phyloP scores from a whole-genome alignment of 64 coral and sea anemone genomes.

The Montipora capricornis region DNA sequence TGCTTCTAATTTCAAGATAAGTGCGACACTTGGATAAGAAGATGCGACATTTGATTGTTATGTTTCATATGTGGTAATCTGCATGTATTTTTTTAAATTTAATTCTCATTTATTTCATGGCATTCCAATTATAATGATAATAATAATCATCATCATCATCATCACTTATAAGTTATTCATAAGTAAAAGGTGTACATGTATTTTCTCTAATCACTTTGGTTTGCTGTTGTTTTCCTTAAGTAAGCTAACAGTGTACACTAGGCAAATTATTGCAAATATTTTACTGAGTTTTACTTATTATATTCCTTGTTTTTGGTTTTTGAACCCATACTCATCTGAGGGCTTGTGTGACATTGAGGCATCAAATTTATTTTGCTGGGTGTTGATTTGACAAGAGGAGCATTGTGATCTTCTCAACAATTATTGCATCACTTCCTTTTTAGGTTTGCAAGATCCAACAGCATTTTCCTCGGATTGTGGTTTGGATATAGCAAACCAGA shows the following conservation, averaged over 20 bases:
- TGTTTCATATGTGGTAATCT: not conserved
- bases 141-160: not conserved
- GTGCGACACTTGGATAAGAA: not conserved
- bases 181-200: not conserved
- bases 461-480: conserved; percentile 76
- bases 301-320: not conserved
- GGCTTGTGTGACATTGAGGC: not conserved
- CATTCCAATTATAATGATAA: not conserved
- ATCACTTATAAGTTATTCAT: not conserved
- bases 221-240: not conserved
- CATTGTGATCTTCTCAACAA: not conserved
- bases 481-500: conserved; percentile 69
- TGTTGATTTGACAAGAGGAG: not conserved
- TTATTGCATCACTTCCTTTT: conserved; percentile 6
- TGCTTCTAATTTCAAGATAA: not conserved
- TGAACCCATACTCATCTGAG: not conserved
- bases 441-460: conserved; percentile 78
- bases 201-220: not conserved
- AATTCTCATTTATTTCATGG: not conserved
- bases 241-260: not conserved
- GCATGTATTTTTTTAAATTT: not conserved
- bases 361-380: not conserved
- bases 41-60: not conserved
- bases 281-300: not conserved
- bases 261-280: not conserved